A percentile compares a stretch with the other conserved stretches of the same genome.
Evolutionary conservation across 1,140 invertebrate species (phyloP).

Genomic region (Berghia stephanieae): DNA sequence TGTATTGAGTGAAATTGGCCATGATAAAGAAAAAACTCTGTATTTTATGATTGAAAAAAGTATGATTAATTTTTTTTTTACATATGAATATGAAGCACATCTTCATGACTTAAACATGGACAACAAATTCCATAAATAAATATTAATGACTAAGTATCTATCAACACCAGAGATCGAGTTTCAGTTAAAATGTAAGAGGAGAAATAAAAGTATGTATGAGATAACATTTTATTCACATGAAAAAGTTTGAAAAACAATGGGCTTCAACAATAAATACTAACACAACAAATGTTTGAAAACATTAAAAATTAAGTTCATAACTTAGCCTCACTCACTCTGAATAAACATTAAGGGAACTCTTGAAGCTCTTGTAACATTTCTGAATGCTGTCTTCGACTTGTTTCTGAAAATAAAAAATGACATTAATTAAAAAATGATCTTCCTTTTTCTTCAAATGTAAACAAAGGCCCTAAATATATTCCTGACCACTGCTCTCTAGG

Average conservation of each 20-base stretch:
- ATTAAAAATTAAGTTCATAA: neutral
- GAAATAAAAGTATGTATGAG: neutral
- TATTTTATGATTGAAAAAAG: constrained; percentile 25
- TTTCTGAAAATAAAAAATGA: constrained; percentile 68
- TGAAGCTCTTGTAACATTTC: constrained; percentile 36
- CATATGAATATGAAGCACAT: neutral
- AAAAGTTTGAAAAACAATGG: neutral
- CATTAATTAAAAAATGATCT: constrained; percentile 32
- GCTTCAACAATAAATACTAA: neutral
- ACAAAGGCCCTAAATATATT: neutral
- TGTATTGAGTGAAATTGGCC: constrained; percentile 72
- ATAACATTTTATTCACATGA: neutral
- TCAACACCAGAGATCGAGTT: neutral
- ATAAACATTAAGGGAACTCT: constrained; percentile 37
- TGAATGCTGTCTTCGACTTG: constrained; percentile 36
- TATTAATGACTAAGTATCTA: neutral
- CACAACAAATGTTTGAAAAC: neutral
- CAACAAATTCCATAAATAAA: neutral
- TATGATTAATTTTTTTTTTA: neutral
- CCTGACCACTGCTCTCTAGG: no score
- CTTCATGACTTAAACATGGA: neutral
- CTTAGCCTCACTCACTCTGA: constrained; percentile 36
- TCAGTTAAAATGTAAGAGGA: neutral
- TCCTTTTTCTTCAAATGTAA: no score
- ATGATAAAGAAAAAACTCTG: constrained; percentile 75